Conservation (phyloP, 2,113 vertebrate species). For the Marcusenius ussheri region DNA sequence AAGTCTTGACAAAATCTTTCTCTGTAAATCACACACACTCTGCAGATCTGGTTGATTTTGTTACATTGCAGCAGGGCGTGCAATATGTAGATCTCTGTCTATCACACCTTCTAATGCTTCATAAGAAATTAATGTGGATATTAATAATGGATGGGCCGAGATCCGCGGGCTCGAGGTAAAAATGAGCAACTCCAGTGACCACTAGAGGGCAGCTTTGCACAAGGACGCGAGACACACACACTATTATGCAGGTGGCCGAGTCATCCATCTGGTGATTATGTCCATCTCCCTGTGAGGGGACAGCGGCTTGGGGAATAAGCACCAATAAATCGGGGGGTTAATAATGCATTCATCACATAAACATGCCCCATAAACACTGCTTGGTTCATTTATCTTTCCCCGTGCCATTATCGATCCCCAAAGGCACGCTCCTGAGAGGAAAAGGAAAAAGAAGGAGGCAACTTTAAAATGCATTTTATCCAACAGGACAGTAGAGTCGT, state of each 20-base stretch:
- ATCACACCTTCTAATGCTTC: conserved; percentile 15
- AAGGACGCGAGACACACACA: not conserved
- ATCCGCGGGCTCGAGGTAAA: not conserved
- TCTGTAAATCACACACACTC: conserved; percentile 5
- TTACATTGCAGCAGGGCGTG: conserved; percentile 16
- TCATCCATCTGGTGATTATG: conserved; percentile 17
- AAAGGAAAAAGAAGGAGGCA: conserved; percentile 27
- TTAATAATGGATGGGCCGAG: conserved; percentile 19
- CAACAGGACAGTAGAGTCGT: conserved; percentile 21
- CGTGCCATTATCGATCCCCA: conserved; percentile 36
- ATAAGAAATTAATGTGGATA: conserved; percentile 24
- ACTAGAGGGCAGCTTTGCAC: conserved; percentile 23
- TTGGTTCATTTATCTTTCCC: conserved; percentile 49
- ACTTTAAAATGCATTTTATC: conserved; percentile 34
- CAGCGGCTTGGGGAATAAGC: conserved; percentile 32
- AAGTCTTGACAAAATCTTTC: not conserved
- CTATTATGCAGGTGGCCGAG: not conserved
- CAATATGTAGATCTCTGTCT: conserved; percentile 21
- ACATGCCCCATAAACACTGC: conserved; percentile 31
- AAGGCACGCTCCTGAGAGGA: conserved; percentile 35
- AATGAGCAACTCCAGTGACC: not conserved
- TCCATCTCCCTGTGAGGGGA: not conserved
- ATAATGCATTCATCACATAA: conserved; percentile 45
- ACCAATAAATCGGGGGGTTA: conserved; percentile 49
- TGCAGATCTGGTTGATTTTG: conserved; percentile 19